Percentiles rank a stretch among this genome's conserved stretches.
These are phyloP conservation scores for Erynnis tages DNA, from an alignment of 2,888 invertebrate genomes.

Conservation along the genomic window DNA sequence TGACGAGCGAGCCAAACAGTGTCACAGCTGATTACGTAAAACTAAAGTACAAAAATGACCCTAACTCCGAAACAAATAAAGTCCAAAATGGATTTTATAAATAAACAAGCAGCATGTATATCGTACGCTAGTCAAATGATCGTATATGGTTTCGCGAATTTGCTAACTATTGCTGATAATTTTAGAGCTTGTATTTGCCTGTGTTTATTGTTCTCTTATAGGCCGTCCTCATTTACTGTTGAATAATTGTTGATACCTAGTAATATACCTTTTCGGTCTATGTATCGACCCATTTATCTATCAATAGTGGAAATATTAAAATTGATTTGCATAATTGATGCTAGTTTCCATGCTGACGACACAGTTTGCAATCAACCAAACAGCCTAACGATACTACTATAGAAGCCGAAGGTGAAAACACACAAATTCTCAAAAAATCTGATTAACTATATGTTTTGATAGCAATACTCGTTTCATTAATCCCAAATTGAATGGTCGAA, in stretches of 20 bases:
- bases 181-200: conserved; percentile 8
- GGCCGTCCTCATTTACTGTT: conserved; percentile 18
- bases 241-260: conserved; percentile 14
- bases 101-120: conserved; percentile 5
- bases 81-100: neutral
- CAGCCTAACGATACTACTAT: no score
- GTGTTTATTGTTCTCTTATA: neutral
- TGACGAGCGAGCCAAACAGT: conserved; percentile 22
- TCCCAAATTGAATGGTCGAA: neutral
- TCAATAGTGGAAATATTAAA: neutral
- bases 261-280: neutral
- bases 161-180: conserved; percentile 1
- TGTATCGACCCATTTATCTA: conserved; percentile 1
- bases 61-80: neutral
- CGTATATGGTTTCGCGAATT: conserved; percentile 8
- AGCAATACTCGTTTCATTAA: neutral
- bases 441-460: no score
- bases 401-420: no score
- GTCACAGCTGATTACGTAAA: conserved; percentile 25
- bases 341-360: no score
- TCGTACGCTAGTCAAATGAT: conserved; percentile 12
- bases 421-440: no score
- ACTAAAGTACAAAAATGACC: neutral
- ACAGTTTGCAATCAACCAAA: no score
- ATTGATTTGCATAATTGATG: neutral